These are phyloP conservation scores for Drosophila nebulosa DNA, from an alignment of 1,140 invertebrate genomes.

Conservation along the genomic window DNA sequence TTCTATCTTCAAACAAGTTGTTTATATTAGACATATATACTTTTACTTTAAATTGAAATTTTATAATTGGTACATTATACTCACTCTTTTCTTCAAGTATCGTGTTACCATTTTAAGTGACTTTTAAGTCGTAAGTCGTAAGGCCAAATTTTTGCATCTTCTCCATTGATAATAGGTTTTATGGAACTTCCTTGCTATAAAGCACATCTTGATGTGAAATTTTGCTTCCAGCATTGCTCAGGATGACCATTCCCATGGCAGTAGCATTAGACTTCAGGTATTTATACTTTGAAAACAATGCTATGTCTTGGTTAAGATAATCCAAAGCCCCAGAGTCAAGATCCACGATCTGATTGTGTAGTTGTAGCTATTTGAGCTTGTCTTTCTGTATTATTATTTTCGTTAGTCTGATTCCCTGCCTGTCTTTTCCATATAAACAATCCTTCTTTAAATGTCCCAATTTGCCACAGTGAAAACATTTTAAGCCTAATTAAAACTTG, in stretches of 20 bases:
- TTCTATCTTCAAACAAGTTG: constrained; percentile 6
- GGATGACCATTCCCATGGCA: no score
- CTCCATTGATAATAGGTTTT: constrained; percentile 29
- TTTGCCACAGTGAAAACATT: no score
- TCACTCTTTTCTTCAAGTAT: neutral
- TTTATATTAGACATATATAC: constrained; percentile 24
- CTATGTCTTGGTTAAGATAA: no score
- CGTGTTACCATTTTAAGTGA: constrained; percentile 11
- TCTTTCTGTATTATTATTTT: neutral
- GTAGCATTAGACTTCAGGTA: no score
- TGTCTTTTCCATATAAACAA: neutral
- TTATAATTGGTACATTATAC: neutral
- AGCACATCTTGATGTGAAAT: constrained; percentile 19
- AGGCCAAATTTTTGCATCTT: constrained; percentile 27
- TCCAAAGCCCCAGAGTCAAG: no score
- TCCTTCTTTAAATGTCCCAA: neutral
- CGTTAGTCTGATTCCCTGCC: neutral
- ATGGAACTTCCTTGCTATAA: constrained; percentile 18
- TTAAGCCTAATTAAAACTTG: no score
- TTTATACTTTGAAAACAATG: no score
- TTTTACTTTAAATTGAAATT: neutral
- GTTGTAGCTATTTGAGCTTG: neutral
- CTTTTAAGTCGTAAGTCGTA: constrained; percentile 31
- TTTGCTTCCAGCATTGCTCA: constrained; percentile 3
- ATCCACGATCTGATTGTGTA: neutral